A percentile compares a stretch with the other conserved stretches of the same genome.
Conservation (phyloP, 2,888 invertebrate genomes). For the Stenurella melanura region DNA sequence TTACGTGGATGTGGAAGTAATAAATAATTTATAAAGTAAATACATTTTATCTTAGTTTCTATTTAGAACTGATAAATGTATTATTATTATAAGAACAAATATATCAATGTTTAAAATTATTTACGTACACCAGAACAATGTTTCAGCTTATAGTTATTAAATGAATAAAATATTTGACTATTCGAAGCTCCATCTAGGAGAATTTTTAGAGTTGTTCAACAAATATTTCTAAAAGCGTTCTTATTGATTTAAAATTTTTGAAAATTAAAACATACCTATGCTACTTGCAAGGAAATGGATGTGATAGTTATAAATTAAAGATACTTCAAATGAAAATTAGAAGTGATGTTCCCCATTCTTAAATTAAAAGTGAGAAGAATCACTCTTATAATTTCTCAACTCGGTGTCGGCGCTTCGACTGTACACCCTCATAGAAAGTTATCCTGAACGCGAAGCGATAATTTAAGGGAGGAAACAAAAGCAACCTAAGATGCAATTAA, state of each 20-base stretch:
- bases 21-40: no score
- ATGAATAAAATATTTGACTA: no score
- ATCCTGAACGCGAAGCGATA: slow-evolving; percentile 62
- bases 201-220: no score
- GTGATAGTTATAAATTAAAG: slow-evolving; percentile 3
- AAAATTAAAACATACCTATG: not conserved
- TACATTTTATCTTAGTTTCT: no score
- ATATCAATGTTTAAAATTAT: no score
- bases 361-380: slow-evolving; percentile 43
- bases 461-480: slow-evolving; percentile 73
- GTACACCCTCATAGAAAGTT: slow-evolving; percentile 54
- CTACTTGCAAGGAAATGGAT: not conserved
- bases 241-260: not conserved
- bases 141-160: no score
- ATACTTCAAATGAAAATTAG: slow-evolving; percentile 16
- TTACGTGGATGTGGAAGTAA: no score
- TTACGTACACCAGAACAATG: no score
- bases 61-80: no score
- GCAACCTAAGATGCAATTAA: slow-evolving; percentile 74
- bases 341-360: slow-evolving; percentile 30
- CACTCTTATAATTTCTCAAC: slow-evolving; percentile 43
- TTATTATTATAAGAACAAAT: no score
- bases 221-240: no score
- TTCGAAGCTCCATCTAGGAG: no score
- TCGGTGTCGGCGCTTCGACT: slow-evolving; percentile 41